Base-by-base conservation (phyloP, 1,140 invertebrate genomes). In the Armadillidium nasatum region DNA sequence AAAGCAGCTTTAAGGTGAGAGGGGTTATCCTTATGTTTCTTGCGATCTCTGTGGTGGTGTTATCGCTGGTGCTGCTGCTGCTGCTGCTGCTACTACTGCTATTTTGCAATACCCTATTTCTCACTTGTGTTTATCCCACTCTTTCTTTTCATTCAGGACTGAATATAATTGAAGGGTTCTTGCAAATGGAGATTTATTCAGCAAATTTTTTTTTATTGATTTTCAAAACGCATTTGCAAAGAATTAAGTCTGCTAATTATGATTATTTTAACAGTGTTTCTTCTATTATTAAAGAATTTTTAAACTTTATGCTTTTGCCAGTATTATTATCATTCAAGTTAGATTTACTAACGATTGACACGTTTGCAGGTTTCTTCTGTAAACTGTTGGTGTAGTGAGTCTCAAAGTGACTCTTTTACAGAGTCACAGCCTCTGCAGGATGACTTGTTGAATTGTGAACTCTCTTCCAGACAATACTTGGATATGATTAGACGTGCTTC, bases 401-500 rank as follows among this genome's bases (percentile, higher is more conserved):
- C 50, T 13, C 50, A 60, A 19, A 19, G 19, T 60, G 50, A 60
- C 50, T 60, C 50, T 60, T 60, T 15, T 60, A 19, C 50, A 19
- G 50, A 33, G 33, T 33, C 33, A 33, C 33, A 33, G 6, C 33
- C 33, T 33, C 33, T 33, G 33, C 33, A 33, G 33, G 33, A 33
- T 33, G 33, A 33, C 33, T 72, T 23, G 43, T 73, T 33, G 66
- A 71, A 78, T 74, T 73, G 77, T 43, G 77, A 78, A 71, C 60
- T 78, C 15, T 76, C 77, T 33, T 74, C 74, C 19, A 70, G 71
- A 22, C 77, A 78, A 23, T 78, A 78, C 67, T 75, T 74, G 46
- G 60, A 71, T 73, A 74, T 78, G 13, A 76, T 78, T 54, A 73
- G 77, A 69, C 77, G 77, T 21, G 77, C 77, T 45, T 78, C 77